Evolutionary conservation across 1,140 invertebrate genomes (phyloP).

Genomic region (Bombus confusus): DNA sequence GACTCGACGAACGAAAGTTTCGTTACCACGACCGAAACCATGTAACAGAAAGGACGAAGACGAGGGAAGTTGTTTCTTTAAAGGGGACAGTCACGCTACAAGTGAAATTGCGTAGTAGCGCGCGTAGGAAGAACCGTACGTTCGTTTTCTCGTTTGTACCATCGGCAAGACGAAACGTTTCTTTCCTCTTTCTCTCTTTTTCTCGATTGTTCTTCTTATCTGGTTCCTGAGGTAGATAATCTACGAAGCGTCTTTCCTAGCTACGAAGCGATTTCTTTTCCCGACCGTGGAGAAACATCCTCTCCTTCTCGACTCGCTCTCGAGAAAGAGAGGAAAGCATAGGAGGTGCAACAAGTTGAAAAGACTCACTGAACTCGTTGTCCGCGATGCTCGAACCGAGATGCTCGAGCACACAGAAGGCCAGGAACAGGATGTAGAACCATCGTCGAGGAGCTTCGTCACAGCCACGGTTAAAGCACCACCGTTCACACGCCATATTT

Average conservation of each 20-base stretch:
- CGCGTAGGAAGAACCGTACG: slow-evolving; percentile 34
- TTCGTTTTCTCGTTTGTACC: slow-evolving; percentile 19
- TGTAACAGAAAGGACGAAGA: background rate
- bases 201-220: background rate
- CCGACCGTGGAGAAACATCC: background rate
- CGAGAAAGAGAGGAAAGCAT: too few relatives aligned
- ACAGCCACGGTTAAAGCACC: slow-evolving; percentile 64
- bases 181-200: slow-evolving; percentile 22
- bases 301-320: background rate
- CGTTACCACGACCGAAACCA: background rate
- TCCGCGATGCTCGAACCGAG: slow-evolving; percentile 46
- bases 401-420: slow-evolving; percentile 44
- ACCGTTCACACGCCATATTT: slow-evolving; percentile 76
- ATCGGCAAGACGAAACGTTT: slow-evolving; percentile 9
- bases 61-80: slow-evolving; percentile 8
- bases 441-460: slow-evolving; percentile 57
- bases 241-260: background rate
- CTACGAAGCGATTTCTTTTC: slow-evolving; percentile 17
- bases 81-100: background rate
- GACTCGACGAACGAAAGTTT: background rate
- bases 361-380: slow-evolving; percentile 64
- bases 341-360: slow-evolving; percentile 45
- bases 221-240: background rate
- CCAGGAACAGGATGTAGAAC: slow-evolving; percentile 62
- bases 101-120: slow-evolving; percentile 45